Conservation (phyloP, 2,113 vertebrate species). For the Paraplagusia blochii region DNA sequence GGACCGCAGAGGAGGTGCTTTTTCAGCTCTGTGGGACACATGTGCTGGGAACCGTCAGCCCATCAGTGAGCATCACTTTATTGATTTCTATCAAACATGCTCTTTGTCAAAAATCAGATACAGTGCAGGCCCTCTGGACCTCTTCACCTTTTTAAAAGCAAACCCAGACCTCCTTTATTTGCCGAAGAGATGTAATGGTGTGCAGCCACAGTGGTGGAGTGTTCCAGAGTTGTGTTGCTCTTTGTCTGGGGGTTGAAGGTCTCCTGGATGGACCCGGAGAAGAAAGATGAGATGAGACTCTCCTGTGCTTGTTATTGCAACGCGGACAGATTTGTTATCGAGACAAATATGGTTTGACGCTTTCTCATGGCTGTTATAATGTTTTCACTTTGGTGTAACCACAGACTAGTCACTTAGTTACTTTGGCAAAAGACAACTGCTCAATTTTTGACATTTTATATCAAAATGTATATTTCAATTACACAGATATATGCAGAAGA, state of each 20-base stretch:
- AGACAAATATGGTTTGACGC: conserved; percentile 56
- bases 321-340: conserved; percentile 52
- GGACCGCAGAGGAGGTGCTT: conserved; percentile 74
- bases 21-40: conserved; percentile 71
- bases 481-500: too few relatives aligned
- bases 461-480: too few relatives aligned
- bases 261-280: conserved; percentile 42
- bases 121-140: conserved; percentile 91
- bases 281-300: conserved; percentile 50
- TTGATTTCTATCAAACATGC: conserved; percentile 95
- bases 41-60: conserved; percentile 56
- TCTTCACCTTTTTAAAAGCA: conserved; percentile 96
- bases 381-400: conserved; percentile 18
- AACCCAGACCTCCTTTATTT: conserved; percentile 83
- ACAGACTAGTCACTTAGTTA: not conserved
- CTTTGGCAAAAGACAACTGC: too few relatives aligned
- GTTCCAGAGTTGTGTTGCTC: conserved; percentile 51
- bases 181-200: conserved; percentile 54
- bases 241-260: conserved; percentile 66
- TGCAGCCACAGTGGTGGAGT: conserved; percentile 46
- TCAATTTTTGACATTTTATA: too few relatives aligned
- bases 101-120: conserved; percentile 99
- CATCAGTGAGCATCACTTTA: conserved; percentile 77
- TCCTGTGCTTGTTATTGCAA: conserved; percentile 36
- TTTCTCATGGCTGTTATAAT: conserved; percentile 16